Conservation (phyloP, 2,113 vertebrate species). For the Eidolon helvum region DNA sequence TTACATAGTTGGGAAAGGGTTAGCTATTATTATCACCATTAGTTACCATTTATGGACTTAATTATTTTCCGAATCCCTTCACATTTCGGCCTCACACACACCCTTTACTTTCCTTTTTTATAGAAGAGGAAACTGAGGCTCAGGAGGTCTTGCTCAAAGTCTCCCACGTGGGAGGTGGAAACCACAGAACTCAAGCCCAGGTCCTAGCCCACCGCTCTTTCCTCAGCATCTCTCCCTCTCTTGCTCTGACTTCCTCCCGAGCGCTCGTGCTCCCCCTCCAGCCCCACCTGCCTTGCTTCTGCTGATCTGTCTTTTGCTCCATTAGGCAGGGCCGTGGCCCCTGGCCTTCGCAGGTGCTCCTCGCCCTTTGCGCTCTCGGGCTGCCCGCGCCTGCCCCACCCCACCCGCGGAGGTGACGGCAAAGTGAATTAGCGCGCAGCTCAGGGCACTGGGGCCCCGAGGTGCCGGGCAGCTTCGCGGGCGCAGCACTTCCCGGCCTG, state of each 20-base stretch:
- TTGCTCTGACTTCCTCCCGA: neutral
- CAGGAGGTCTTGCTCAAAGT: neutral
- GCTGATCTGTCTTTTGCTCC: conserved; percentile 75
- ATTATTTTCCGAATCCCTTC: neutral
- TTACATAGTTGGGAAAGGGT: neutral
- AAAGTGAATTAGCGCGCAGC: conserved; percentile 67
- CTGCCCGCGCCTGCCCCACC: neutral
- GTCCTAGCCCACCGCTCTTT: neutral
- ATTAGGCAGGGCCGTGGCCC: conserved; percentile 56
- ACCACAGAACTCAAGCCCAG: neutral
- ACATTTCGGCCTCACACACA: neutral
- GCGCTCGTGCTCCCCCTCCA: neutral
- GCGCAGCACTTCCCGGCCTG: conserved; percentile 72
- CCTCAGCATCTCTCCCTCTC: neutral
- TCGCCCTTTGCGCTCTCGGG: neutral
- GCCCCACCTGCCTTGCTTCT: conserved; percentile 42
- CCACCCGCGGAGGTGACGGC: conserved; percentile 46
- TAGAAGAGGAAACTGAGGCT: neutral
- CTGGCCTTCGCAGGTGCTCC: neutral
- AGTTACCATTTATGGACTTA: neutral
- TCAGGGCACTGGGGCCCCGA: conserved; percentile 33
- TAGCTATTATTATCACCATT: neutral
- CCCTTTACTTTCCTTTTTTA: neutral
- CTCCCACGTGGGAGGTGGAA: neutral
- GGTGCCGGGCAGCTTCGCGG: conserved; percentile 60